phyloP scores from a whole-genome alignment of 2,113 vertebrate species.

The Ceyx margarethae region DNA sequence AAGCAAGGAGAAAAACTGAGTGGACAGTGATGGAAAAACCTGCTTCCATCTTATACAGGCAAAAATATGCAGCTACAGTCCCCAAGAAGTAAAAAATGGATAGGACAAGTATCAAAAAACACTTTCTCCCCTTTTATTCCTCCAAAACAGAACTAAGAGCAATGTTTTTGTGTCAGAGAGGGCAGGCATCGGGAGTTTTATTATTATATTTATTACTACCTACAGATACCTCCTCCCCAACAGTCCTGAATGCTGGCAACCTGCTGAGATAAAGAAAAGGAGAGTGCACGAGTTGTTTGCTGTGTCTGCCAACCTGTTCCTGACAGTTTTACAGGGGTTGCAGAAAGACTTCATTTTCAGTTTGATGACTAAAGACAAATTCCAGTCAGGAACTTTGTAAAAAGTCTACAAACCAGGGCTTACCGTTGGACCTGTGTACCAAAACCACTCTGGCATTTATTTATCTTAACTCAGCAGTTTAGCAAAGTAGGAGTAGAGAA shows the following conservation, averaged over 20 bases:
- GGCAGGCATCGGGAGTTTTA: not conserved
- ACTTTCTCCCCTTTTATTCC: not conserved
- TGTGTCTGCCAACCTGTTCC: not conserved
- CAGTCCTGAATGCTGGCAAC: not conserved
- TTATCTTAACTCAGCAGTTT: not conserved
- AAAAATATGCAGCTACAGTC: not conserved
- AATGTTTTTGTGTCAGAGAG: not conserved
- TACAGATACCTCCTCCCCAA: not conserved
- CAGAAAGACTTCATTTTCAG: not conserved
- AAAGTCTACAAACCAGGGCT: not conserved
- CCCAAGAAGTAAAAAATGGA: not conserved
- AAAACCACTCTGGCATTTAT: not conserved
- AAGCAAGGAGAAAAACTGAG: not conserved
- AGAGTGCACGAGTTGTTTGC: not conserved
- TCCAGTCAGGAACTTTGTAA: not conserved
- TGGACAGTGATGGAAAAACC: not conserved
- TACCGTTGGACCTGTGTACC: rapidly evolving
- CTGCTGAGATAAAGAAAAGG: not conserved
- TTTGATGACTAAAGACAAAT: not conserved
- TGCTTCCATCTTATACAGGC: not conserved
- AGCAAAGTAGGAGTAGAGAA: not conserved
- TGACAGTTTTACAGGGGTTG: not conserved
- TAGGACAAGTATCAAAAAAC: not conserved
- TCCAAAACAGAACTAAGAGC: not conserved
- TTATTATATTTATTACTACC: not conserved